These are phyloP conservation scores for Tetramorium bicarinatum DNA, from an alignment of 2,888 invertebrate species.

Conservation along the genomic window DNA sequence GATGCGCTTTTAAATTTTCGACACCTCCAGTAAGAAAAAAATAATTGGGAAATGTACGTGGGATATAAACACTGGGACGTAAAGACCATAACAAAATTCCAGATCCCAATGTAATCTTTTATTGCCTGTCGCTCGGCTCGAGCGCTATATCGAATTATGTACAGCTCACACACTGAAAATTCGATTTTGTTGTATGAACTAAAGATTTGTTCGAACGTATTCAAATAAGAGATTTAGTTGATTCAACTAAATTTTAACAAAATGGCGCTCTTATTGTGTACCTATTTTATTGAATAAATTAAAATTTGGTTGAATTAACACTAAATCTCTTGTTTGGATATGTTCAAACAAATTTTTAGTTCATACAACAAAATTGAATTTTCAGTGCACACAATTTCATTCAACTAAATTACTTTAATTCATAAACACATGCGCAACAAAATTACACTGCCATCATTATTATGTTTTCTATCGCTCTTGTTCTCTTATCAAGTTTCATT, in stretches of 20 bases:
- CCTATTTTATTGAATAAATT: too few relatives aligned
- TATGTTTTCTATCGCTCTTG: background rate
- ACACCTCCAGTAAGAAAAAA: slow-evolving; percentile 20
- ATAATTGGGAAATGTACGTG: background rate
- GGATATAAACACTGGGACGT: background rate
- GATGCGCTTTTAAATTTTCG: slow-evolving; percentile 37
- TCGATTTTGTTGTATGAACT: too few relatives aligned
- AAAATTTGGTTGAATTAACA: too few relatives aligned
- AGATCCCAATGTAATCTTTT: background rate
- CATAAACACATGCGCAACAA: background rate
- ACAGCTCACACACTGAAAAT: background rate
- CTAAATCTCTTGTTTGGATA: too few relatives aligned
- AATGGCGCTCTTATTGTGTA: too few relatives aligned
- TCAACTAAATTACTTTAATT: background rate
- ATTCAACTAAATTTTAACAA: too few relatives aligned
- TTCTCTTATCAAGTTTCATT: background rate
- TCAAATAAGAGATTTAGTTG: too few relatives aligned
- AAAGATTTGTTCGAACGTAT: too few relatives aligned
- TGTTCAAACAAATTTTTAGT: too few relatives aligned
- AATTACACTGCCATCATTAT: background rate
- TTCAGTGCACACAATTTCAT: background rate
- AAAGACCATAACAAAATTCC: background rate
- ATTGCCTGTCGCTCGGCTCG: background rate
- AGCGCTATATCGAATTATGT: background rate
- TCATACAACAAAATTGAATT: too few relatives aligned